A percentile compares a stretch with the other conserved stretches of the same genome.
phyloP scores from a whole-genome alignment of 1,140 invertebrate species.

The Cryptotermes secundus region DNA sequence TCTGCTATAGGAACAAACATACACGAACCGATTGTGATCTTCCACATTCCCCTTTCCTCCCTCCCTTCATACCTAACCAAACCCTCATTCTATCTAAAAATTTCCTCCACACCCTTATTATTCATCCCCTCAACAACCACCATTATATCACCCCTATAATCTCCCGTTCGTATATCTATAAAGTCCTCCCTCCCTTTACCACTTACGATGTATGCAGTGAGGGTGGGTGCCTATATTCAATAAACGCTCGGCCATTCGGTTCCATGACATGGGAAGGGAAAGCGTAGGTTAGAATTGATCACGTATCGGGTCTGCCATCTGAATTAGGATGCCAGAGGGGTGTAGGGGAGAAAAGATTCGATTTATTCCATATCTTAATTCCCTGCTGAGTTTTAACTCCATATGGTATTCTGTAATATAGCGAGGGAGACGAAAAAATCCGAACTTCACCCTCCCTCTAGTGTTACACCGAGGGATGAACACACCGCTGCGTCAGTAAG shows the following conservation, averaged over 20 bases:
- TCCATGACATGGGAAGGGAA: background rate
- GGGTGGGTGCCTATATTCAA: slow-evolving; percentile 13
- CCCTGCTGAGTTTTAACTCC: slow-evolving; percentile 27
- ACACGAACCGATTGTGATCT: background rate
- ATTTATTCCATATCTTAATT: slow-evolving; percentile 23
- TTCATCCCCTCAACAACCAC: slow-evolving; percentile 23
- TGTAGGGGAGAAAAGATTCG: background rate
- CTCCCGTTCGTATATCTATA: background rate
- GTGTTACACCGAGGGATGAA: slow-evolving; percentile 23
- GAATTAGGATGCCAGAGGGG: background rate
- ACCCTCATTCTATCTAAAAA: background rate
- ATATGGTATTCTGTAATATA: background rate
- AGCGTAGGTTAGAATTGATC: slow-evolving; percentile 4
- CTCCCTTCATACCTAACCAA: background rate
- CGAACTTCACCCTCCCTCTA: background rate
- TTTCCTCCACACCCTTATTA: slow-evolving; percentile 25
- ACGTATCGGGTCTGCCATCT: background rate
- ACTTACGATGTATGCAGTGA: background rate
- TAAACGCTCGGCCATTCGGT: slow-evolving; percentile 16
- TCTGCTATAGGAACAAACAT: background rate
- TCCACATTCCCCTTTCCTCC: background rate
- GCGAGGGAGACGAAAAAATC: background rate
- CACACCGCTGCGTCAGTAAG: slow-evolving; percentile 12
- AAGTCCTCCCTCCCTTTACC: background rate
- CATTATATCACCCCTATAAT: slow-evolving; percentile 28